These are phyloP conservation scores for Notarius quadriscutis DNA, from an alignment of 2,113 vertebrate genomes.

Conservation along the genomic window DNA sequence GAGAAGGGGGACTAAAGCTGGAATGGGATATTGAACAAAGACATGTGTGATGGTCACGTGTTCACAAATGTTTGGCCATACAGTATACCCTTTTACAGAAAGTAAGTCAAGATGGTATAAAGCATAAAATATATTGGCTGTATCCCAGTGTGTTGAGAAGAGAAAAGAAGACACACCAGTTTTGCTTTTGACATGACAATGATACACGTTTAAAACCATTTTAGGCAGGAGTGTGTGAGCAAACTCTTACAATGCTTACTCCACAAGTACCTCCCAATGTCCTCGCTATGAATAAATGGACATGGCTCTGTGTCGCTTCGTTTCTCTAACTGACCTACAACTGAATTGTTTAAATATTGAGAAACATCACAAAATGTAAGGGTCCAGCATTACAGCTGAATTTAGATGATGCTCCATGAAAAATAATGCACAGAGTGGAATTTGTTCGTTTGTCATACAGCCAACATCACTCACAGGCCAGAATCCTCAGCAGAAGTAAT, in stretches of 20 bases:
- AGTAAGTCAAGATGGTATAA: not conserved
- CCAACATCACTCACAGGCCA: not conserved
- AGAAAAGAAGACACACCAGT: not conserved
- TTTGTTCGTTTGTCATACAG: not conserved
- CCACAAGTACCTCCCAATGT: not conserved
- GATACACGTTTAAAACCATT: not conserved
- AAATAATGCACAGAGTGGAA: not conserved
- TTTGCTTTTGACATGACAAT: not conserved
- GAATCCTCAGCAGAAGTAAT: not conserved
- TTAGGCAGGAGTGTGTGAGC: not conserved
- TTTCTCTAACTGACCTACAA: constrained; percentile 3
- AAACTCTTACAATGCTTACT: constrained; percentile 2
- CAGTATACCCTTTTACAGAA: not conserved
- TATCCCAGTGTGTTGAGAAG: not conserved
- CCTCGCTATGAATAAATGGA: not conserved
- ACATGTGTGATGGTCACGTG: not conserved
- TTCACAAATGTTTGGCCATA: not conserved
- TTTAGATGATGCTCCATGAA: constrained; percentile 17
- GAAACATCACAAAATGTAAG: constrained; percentile 40
- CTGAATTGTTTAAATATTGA: constrained; percentile 37
- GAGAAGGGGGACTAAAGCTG: too few relatives aligned
- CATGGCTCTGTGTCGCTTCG: not conserved
- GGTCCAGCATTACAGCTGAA: not conserved
- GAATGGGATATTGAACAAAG: too few relatives aligned
- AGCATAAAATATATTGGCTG: not conserved